Conservation (phyloP, 2,888 invertebrate species). For the Electrophaes corylata region DNA sequence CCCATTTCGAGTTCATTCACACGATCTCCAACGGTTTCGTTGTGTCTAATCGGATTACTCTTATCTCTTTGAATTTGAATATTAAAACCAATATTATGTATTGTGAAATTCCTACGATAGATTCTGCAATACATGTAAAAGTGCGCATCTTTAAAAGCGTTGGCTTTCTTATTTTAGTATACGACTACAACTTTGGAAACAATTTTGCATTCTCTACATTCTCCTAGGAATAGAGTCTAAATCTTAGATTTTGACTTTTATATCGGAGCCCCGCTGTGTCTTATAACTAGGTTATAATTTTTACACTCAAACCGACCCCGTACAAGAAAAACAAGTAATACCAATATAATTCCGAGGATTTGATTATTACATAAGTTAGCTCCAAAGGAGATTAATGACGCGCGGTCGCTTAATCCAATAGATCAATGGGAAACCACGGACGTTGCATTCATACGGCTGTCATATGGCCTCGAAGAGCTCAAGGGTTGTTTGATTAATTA, state of each 20-base stretch:
- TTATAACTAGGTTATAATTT: not conserved
- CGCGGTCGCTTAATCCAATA: slow-evolving; percentile 23
- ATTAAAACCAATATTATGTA: slow-evolving; percentile 22
- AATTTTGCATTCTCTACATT: not conserved
- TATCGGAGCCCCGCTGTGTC: not conserved
- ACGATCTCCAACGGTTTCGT: slow-evolving; percentile 38
- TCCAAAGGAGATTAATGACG: not conserved
- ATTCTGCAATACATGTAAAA: not conserved
- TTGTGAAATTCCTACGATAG: slow-evolving; percentile 1
- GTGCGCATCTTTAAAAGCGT: not conserved
- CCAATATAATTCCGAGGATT: not conserved
- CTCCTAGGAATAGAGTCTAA: not conserved
- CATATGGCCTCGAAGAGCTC: slow-evolving; percentile 14
- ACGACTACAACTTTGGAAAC: not conserved
- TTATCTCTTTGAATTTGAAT: slow-evolving; percentile 38
- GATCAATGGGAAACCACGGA: slow-evolving; percentile 36
- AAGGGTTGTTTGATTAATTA: slow-evolving; percentile 24
- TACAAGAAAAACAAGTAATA: too few relatives aligned
- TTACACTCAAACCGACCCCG: not conserved
- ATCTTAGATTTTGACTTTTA: not conserved
- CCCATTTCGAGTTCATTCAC: slow-evolving; percentile 63
- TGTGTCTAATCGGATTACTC: slow-evolving; percentile 40
- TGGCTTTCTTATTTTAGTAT: not conserved
- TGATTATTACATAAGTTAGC: not conserved
- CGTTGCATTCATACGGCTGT: slow-evolving; percentile 25